Evolutionary conservation across 2,888 invertebrate species (phyloP).

Genomic region (Dicycla oo): DNA sequence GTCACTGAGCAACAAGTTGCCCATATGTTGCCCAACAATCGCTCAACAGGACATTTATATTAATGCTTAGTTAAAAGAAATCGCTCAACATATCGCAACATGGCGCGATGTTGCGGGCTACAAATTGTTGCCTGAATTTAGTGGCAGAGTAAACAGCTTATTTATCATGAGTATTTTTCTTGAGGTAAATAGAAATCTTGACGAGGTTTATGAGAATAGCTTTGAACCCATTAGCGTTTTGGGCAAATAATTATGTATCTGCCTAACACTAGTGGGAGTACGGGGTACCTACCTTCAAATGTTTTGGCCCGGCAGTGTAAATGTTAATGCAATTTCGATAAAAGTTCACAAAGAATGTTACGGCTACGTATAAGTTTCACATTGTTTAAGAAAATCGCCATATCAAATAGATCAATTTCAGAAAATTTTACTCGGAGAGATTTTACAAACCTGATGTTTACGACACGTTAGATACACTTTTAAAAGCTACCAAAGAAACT

Average conservation of each 20-base stretch:
- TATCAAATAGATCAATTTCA: constrained; percentile 1
- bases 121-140: constrained; percentile 5
- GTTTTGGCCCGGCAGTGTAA: too few species aligned
- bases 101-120: constrained; percentile 22
- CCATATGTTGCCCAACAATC: constrained; percentile 15
- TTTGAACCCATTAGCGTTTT: too few species aligned
- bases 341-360: too few species aligned
- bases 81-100: constrained; percentile 41
- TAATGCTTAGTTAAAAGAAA: constrained; percentile 26
- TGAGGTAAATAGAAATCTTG: not conserved
- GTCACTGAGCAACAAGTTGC: constrained; percentile 26
- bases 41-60: constrained; percentile 28
- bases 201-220: too few species aligned
- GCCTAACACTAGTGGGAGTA: too few species aligned
- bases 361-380: too few species aligned
- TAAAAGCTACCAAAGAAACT: too few species aligned
- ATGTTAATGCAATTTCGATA: too few species aligned
- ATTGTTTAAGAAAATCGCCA: not conserved
- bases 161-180: not conserved
- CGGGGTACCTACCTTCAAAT: too few species aligned
- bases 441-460: not conserved
- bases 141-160: not conserved
- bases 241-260: too few species aligned
- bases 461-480: too few species aligned
- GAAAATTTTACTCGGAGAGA: not conserved